Conservation (phyloP, 2,113 vertebrate genomes). For the Saccopteryx bilineata region DNA sequence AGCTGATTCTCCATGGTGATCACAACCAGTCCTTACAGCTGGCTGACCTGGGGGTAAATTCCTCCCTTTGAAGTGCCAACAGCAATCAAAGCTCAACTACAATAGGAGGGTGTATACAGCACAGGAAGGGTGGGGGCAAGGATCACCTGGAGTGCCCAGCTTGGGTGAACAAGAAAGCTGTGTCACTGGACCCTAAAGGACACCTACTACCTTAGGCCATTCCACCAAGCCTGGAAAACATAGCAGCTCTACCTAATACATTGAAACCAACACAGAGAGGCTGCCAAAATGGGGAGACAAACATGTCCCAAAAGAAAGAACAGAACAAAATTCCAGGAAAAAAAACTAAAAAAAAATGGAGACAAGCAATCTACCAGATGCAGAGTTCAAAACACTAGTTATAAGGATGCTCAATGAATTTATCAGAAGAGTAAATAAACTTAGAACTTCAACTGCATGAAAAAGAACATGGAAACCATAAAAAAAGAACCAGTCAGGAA, state of each 20-base stretch:
- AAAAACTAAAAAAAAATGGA: background rate
- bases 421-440: too few relatives aligned
- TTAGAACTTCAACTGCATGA: background rate
- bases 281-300: background rate
- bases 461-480: background rate
- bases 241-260: too few relatives aligned
- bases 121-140: background rate
- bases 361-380: background rate
- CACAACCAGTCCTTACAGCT: background rate
- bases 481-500: background rate
- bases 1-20: background rate
- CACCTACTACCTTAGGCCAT: too few relatives aligned
- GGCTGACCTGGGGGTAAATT: too few relatives aligned
- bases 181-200: too few relatives aligned
- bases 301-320: background rate
- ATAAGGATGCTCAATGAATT: too few relatives aligned
- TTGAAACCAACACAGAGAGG: too few relatives aligned
- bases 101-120: background rate
- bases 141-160: background rate
- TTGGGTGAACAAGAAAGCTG: background rate
- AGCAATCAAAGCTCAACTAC: background rate
- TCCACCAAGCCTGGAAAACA: too few relatives aligned
- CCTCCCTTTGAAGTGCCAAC: too few relatives aligned
- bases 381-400: background rate
- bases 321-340: background rate